Evolutionary conservation across 2,888 invertebrate genomes (phyloP).

Genomic region (Caradrina clavipalpis): DNA sequence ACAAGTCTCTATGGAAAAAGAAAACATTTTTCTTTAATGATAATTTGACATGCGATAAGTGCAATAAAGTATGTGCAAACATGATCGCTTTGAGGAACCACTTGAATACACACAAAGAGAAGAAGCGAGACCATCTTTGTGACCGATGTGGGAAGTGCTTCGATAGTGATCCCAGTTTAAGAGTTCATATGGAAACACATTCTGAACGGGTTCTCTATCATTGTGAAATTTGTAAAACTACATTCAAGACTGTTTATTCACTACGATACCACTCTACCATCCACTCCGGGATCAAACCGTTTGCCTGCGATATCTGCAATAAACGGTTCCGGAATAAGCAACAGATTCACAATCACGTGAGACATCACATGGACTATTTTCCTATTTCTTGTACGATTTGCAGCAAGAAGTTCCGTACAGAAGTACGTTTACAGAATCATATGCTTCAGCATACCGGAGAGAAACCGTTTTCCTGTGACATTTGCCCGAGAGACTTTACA

Average conservation of each 20-base stretch:
- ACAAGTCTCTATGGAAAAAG: conserved; percentile 71
- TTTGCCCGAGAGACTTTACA: conserved; percentile 92
- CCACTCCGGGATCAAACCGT: conserved; percentile 75
- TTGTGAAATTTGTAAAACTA: conserved; percentile 80
- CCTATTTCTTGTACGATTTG: conserved; percentile 93
- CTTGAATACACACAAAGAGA: conserved; percentile 89
- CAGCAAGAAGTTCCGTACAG: conserved; percentile 93
- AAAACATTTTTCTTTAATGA: conserved; percentile 72
- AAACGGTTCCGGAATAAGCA: conserved; percentile 70
- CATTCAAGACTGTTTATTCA: conserved; percentile 71
- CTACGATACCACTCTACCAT: conserved; percentile 73
- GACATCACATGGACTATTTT: conserved; percentile 93
- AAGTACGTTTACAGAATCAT: conserved; percentile 92
- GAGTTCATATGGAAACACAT: conserved; percentile 75
- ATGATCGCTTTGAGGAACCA: conserved; percentile 82
- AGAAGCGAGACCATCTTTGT: conserved; percentile 76
- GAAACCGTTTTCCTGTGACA: conserved; percentile 93
- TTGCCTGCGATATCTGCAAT: conserved; percentile 76
- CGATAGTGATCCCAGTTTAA: conserved; percentile 71
- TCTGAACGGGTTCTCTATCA: conserved; percentile 74
- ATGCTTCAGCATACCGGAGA: conserved; percentile 92
- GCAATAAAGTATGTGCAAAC: conserved; percentile 76
- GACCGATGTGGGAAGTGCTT: conserved; percentile 82
- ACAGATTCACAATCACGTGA: conserved; percentile 91
- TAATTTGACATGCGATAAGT: conserved; percentile 74